Evolutionary conservation across 2,888 invertebrate species (phyloP).

Genomic region (Drosophila affinis): DNA sequence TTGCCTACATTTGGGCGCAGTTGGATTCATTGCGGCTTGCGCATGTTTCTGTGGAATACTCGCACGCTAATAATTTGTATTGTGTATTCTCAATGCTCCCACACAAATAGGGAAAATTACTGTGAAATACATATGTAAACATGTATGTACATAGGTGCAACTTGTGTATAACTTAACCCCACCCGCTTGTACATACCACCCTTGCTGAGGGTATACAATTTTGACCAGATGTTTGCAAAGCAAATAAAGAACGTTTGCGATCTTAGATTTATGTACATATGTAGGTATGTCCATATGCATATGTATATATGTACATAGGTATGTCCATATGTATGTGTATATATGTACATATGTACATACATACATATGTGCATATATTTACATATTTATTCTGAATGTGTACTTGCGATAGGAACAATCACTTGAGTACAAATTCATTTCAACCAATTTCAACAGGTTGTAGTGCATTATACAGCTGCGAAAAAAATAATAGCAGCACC

Average conservation of each 20-base stretch:
- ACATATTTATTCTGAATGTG: no score
- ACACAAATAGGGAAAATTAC: neutral
- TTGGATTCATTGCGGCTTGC: neutral
- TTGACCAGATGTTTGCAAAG: neutral
- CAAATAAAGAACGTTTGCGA: neutral
- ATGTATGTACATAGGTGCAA: neutral
- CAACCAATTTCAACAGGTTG: no score
- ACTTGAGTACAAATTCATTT: no score
- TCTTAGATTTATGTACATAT: neutral
- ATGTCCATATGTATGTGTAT: neutral
- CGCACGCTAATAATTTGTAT: slow-evolving; percentile 38
- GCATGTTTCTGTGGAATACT: slow-evolving; percentile 33
- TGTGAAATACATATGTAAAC: neutral
- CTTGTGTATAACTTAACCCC: neutral
- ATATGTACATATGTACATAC: neutral
- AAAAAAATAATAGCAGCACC: no score
- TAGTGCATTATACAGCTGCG: no score
- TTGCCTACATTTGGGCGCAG: slow-evolving; percentile 43
- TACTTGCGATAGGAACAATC: no score
- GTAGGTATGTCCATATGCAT: neutral
- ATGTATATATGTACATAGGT: neutral
- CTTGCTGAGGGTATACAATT: neutral
- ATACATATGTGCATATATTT: no score
- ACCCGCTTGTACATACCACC: neutral
- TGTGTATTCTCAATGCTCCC: slow-evolving; percentile 10